Evolutionary conservation across 2,888 invertebrate genomes (phyloP), one percentile per base, ranked within the genome.

Genomic region (Leptopterna dolabrata): DNA sequence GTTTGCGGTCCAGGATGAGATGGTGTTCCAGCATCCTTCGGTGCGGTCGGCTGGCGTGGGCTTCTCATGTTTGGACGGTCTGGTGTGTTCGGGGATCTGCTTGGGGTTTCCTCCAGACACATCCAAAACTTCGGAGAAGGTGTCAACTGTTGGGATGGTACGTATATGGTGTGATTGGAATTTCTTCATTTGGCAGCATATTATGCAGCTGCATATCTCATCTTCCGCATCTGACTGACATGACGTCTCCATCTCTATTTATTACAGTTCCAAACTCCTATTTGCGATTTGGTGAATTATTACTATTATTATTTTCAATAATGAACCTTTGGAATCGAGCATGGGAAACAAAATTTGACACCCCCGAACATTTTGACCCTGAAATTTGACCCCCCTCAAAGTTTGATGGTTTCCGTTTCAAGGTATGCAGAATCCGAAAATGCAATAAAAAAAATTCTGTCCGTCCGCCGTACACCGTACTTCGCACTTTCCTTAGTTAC

Each of bases 181-280:
- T 9, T 14, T 1, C 45, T 45, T 45, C 4, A 45, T 45, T 16
- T 2, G 45, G 1, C 16, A 16, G 1, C 14, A 16, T 45, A 45
- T 70, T 29, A n/a, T n/a, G n/a, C n/a, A 1, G 29, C 16, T 7
- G 4, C 47, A 3, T 80, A 45, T 11, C 80, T 45, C 41, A 45
- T 24, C 41, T 43, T 45, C 43, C 80, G 29, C 80, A 80, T 80
- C 30, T 80, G 80, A 24, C 43, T 41, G 19, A 80, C 6, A 24
- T 80, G 45, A 1, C 80, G 80, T 19, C 80, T 30, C 76, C 80
- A 29, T 80, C 80, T 43, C 29, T 43, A 16, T 43, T 80, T 2
- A 80, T 9, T 14, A 80, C 80, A 30, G 24, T 41, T 24, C 80
- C 80, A 80, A 80, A 45, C 2, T 80, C 80, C 76, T 30, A 80